Conservation (phyloP, 2,888 invertebrate genomes). For the Phlogophora meticulosa region DNA sequence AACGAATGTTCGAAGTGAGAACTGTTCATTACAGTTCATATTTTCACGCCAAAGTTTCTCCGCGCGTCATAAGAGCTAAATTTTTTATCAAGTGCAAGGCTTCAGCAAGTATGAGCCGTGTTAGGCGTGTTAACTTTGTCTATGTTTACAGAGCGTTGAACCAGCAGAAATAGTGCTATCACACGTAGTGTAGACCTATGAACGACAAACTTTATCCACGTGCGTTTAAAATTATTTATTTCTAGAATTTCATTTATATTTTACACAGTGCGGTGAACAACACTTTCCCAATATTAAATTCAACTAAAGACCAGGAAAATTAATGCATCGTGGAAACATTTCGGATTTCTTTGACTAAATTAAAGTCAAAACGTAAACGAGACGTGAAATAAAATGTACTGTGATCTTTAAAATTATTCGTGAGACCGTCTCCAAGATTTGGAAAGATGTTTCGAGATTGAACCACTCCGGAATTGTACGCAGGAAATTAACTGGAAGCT, state of each 20-base stretch:
- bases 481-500: slow-evolving; percentile 84
- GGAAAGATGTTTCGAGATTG: slow-evolving; percentile 72
- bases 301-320: slow-evolving; percentile 14
- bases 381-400: slow-evolving; percentile 31
- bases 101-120: slow-evolving; percentile 15
- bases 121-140: slow-evolving; percentile 22
- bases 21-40: slow-evolving; percentile 13
- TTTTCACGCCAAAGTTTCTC: not conserved
- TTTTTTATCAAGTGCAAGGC: slow-evolving; percentile 43
- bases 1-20: no score
- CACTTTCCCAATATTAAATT: slow-evolving; percentile 30
- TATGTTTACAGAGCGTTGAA: slow-evolving; percentile 22
- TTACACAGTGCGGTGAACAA: slow-evolving; percentile 31
- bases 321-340: slow-evolving; percentile 1
- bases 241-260: slow-evolving; percentile 46
- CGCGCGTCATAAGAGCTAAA: not conserved
- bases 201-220: slow-evolving; percentile 35
- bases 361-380: slow-evolving; percentile 16
- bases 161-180: not conserved
- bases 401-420: slow-evolving; percentile 28
- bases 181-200: slow-evolving; percentile 2
- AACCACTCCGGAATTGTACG: slow-evolving; percentile 71
- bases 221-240: slow-evolving; percentile 56
- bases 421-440: slow-evolving; percentile 53
- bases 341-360: slow-evolving; percentile 12